Evolutionary conservation across 1,140 invertebrate genomes (phyloP), one percentile per base, ranked within the genome.

Genomic region (Yoshiicerus persimilis): DNA sequence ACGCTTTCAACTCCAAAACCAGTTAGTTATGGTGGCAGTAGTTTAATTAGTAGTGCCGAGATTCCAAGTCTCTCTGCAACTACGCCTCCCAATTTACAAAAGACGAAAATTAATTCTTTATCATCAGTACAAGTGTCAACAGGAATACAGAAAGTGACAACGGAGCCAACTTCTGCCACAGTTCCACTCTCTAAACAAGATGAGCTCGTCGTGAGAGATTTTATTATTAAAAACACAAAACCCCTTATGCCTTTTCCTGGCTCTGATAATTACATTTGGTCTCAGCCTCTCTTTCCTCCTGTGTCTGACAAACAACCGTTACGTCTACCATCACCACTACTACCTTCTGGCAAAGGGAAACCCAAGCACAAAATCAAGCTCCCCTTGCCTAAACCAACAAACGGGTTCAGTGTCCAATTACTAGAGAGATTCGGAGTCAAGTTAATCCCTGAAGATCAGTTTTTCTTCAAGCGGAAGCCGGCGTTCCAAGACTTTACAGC

Each of bases 111-210:
- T 36, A 80, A 80, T 80, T 80, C 32, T 16, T 80, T 80, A 36
- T 80, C 75, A 80, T 80, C 75, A 80, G 75, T 36, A 36, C 30
- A 80, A 36, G 32, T 80, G 75, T 80, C 75, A 38, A 80, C 75
- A 80, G 32, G 10, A 13, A 32, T 20, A 20, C 75, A 30, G 32
- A 38, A 80, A 80, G 75, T 80, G 75, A 80, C 75, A 80, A 80
- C 75, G 75, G 75, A 34, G 34, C 34, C 75, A 36, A 30, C 75
- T 36, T 36, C 75, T 34, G 38, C 75, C 30, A n/a, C 75, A 32
- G 75, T 80, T 80, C 75, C 75, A 80, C 75, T 80, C 75, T 80
- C 75, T 32, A 80, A 80, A 80, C 75, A 80, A 80, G 75, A 80
- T 80, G 75, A 80, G 75, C 75, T 80, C 23, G 75, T 80, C 38